phyloP scores from a whole-genome alignment of 2,888 invertebrate genomes.

The Gandaritis pyraliata region DNA sequence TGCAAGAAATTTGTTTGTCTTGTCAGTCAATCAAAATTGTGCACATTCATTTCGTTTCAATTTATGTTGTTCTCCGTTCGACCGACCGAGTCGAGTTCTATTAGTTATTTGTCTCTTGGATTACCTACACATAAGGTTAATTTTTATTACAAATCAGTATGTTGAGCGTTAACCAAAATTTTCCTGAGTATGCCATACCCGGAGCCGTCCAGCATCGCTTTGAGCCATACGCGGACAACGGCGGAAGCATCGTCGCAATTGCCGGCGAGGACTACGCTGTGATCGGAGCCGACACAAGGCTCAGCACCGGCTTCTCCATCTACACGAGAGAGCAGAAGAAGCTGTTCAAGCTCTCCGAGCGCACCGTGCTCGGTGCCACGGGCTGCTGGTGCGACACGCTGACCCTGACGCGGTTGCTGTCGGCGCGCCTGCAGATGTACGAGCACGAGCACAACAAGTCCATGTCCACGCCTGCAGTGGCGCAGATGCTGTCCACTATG shows the following conservation, averaged over 20 bases:
- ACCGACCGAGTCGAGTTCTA: not conserved
- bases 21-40: slow-evolving; percentile 16
- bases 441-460: slow-evolving; percentile 96
- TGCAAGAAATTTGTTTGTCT: slow-evolving; percentile 8
- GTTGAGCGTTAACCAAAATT: slow-evolving; percentile 67
- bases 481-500: slow-evolving; percentile 98
- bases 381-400: slow-evolving; percentile 99
- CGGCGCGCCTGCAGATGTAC: slow-evolving; percentile 97
- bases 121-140: not conserved
- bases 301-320: slow-evolving; percentile 96
- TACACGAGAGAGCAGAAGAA: slow-evolving; percentile 95
- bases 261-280: slow-evolving; percentile 98
- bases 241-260: slow-evolving; percentile 96
- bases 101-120: slow-evolving; percentile 8
- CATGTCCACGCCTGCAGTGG: slow-evolving; percentile 96
- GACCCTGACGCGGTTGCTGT: slow-evolving; percentile 92
- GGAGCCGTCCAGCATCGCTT: slow-evolving; percentile 81
- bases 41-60: slow-evolving; percentile 31
- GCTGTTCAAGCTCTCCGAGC: slow-evolving; percentile 91
- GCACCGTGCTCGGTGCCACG: slow-evolving; percentile 95
- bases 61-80: not conserved
- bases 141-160: slow-evolving; percentile 49
- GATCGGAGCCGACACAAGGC: slow-evolving; percentile 97
- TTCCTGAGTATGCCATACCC: slow-evolving; percentile 79
- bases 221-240: slow-evolving; percentile 81